Evolutionary conservation across 2,113 vertebrate species (phyloP), one percentile per base, ranked within the genome.

Genomic region (Paralichthys olivaceus): DNA sequence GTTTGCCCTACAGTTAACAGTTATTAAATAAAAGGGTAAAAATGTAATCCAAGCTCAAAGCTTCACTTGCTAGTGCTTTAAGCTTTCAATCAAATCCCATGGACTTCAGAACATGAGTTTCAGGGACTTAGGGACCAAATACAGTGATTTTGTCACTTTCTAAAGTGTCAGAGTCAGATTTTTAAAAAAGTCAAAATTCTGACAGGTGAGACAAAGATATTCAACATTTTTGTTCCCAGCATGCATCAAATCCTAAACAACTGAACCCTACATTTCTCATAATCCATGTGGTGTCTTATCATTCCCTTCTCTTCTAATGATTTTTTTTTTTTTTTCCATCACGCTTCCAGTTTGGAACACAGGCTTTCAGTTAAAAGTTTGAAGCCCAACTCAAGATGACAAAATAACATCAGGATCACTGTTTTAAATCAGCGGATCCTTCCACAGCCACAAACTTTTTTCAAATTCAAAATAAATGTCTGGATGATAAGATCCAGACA

Each of bases 371-470:
- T 29, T 51, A 2, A 14, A 49, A 29, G 12, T n/a, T 29, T n/a
- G 0, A 7, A 28, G 9, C 25, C 20, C 7, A 5, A 26, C 25
- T 5, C 40, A 45, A 62, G 37, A 23, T 45, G 20, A 26, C 25
- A 17, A 23, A 23, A 45, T 64, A 7, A 7, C 20, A 32, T 45
- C 34, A 25, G 59, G 75, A n/a, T 37, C 56, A 37, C 34, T 67
- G 14, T 61, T 32, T 54, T 13, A 51, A 68, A 63, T 57, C 55
- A 55, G 23, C 58, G 22, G 20, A n/a, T 62, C n/a, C 59, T 22
- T 62, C n/a, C 59, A 43, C 12, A 43, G 34, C 34, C 37, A 22
- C 23, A 43, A 4, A 11, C 40, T 43, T 12, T 43, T 54, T 20
- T 22, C 32, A 9, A 34, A 34, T 8, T 34, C 7, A 0, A 34